phyloP scores from a whole-genome alignment of 2,797 vertebrate genomes.

The Sarcophilus harrisii region DNA sequence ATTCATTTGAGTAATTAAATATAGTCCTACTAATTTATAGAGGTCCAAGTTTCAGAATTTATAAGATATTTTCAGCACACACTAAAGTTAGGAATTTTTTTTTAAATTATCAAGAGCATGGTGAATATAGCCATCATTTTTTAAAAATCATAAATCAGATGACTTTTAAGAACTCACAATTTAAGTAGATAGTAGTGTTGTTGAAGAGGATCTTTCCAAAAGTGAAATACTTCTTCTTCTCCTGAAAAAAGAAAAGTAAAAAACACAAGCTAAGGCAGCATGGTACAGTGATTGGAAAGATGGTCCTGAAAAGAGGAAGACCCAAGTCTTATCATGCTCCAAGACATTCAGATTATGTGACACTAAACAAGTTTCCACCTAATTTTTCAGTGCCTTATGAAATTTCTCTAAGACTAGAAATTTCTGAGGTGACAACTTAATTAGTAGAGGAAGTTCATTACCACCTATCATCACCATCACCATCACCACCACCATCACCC shows the following conservation, averaged over 20 bases:
- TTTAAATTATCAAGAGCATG: slow-evolving; percentile 38
- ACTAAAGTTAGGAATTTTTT: slow-evolving; percentile 25
- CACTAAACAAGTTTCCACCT: background rate
- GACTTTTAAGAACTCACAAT: slow-evolving; percentile 89
- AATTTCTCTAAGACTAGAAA: background rate
- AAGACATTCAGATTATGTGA: background rate
- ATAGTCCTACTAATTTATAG: slow-evolving; percentile 2
- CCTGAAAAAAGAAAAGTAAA: slow-evolving; percentile 84
- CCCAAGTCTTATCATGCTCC: background rate
- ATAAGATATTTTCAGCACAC: slow-evolving; percentile 9
- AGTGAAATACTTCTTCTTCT: slow-evolving; percentile 86
- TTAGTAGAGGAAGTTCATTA: background rate
- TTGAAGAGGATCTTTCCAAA: slow-evolving; percentile 95
- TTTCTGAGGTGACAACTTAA: background rate
- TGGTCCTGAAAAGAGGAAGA: too few relatives aligned
- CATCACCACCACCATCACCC: too few relatives aligned
- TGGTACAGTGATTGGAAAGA: background rate
- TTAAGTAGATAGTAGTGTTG: slow-evolving; percentile 94
- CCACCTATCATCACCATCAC: background rate
- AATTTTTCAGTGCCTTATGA: background rate
- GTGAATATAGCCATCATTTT: slow-evolving; percentile 25
- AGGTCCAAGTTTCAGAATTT: slow-evolving; percentile 45
- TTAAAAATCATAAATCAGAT: slow-evolving; percentile 48
- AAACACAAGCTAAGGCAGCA: slow-evolving; percentile 52
- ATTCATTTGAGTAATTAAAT: slow-evolving; percentile 20